Evolutionary conservation across 2,888 invertebrate species (phyloP).

Genomic region (Oxycera nigricornis): DNA sequence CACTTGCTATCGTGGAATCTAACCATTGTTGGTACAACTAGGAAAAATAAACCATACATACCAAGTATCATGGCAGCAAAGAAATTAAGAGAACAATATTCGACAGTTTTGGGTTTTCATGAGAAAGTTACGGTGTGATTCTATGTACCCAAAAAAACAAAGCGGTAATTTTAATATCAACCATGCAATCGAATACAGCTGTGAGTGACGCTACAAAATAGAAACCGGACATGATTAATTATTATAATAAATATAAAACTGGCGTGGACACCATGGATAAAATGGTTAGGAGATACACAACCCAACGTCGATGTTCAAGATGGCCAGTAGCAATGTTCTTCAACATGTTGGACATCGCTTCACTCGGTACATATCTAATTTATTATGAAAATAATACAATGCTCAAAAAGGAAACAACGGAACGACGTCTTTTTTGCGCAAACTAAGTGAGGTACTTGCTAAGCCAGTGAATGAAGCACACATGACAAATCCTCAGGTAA

Average conservation of each 20-base stretch:
- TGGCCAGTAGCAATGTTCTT: conserved; percentile 2
- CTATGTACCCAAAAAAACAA: conserved; percentile 47
- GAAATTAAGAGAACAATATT: conserved; percentile 41
- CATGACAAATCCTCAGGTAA: not conserved
- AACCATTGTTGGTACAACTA: conserved; percentile 33
- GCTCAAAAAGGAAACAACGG: not conserved
- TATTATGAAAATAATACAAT: not conserved
- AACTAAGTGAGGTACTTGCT: not conserved
- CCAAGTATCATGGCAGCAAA: not conserved
- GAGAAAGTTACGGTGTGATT: conserved; percentile 44
- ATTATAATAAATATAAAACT: conserved; percentile 25
- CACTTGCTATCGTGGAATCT: conserved; percentile 20
- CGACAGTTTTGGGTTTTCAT: conserved; percentile 46
- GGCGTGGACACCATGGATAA: conserved; percentile 24
- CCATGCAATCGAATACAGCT: not conserved
- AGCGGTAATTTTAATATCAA: conserved; percentile 35
- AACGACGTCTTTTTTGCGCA: not conserved
- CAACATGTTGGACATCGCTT: not conserved
- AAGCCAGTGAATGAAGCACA: not conserved
- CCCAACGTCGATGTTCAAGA: not conserved
- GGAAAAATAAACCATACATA: conserved; percentile 32
- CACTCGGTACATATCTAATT: not conserved
- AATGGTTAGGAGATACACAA: not conserved
- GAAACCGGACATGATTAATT: conserved; percentile 15
- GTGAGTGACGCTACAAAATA: not conserved